These are phyloP conservation scores for Amphiura filiformis DNA, from an alignment of 35 echinoderm and acorn worm species.

Conservation along the genomic window DNA sequence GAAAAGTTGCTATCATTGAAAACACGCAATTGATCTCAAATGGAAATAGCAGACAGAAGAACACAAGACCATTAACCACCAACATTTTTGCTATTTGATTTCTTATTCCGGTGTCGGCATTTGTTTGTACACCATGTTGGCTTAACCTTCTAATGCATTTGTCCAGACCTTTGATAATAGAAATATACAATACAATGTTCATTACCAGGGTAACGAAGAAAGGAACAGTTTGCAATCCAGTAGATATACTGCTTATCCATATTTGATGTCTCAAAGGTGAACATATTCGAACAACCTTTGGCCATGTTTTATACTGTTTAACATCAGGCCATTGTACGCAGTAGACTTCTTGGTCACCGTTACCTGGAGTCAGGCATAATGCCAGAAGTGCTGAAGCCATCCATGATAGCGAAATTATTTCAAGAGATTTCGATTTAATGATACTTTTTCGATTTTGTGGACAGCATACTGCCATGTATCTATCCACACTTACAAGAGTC, in stretches of 20 bases:
- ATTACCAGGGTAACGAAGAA: conserved; percentile 61
- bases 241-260: conserved; percentile 33
- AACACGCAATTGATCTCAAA: conserved; percentile 72
- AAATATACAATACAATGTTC: conserved; percentile 59
- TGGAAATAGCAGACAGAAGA: conserved; percentile 83
- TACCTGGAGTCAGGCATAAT: conserved; percentile 58
- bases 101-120: conserved; percentile 61
- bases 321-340: conserved; percentile 50
- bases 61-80: conserved; percentile 82
- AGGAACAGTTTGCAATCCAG: conserved; percentile 76
- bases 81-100: conserved; percentile 87
- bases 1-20: neutral
- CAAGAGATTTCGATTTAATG: conserved; percentile 10
- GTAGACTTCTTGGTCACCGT: conserved; percentile 3
- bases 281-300: conserved; percentile 30
- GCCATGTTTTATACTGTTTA: conserved; percentile 27
- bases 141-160: conserved; percentile 53
- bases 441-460: conserved; percentile 34
- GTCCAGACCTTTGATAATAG: conserved; percentile 69
- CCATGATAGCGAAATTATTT: conserved; percentile 39
- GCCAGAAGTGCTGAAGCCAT: conserved; percentile 34
- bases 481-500: conserved; percentile 74
- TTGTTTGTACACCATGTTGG: conserved; percentile 35
- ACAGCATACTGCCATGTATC: conserved; percentile 76
- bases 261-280: neutral